These are phyloP conservation scores for Euplagia quadripunctaria DNA, from an alignment of 2,888 invertebrate species.

Conservation along the genomic window DNA sequence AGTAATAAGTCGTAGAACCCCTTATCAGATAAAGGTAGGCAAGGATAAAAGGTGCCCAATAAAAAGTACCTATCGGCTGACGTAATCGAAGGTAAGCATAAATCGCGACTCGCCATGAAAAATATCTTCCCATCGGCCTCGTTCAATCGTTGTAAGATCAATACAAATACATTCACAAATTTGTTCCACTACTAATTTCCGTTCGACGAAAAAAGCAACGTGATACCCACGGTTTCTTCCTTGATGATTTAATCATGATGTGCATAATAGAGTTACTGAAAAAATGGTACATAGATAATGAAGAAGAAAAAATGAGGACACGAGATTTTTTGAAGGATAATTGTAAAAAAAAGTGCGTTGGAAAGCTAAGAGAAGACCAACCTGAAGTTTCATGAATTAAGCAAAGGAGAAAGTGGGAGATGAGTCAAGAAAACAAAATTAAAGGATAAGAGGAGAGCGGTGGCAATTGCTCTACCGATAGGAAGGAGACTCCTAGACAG, in stretches of 20 bases:
- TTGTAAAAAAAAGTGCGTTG: too few species aligned
- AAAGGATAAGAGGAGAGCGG: background rate
- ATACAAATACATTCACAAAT: constrained; percentile 9
- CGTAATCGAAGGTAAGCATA: constrained; percentile 41
- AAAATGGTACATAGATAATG: background rate
- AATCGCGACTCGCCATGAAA: constrained; percentile 26
- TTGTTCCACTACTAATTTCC: background rate
- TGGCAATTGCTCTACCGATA: background rate
- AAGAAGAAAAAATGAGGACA: too few species aligned
- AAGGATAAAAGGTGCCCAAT: constrained; percentile 27
- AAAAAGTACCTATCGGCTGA: constrained; percentile 41
- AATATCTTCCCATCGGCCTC: constrained; percentile 20
- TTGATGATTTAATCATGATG: background rate
- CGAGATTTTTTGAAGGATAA: too few species aligned
- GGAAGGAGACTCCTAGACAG: background rate
- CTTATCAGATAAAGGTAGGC: constrained; percentile 23
- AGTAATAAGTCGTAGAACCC: background rate
- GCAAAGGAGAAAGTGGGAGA: too few species aligned
- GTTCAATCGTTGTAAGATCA: constrained; percentile 5
- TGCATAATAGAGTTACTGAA: background rate
- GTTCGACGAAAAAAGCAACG: background rate
- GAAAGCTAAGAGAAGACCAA: too few species aligned
- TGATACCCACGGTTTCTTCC: background rate
- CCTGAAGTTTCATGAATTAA: too few species aligned
- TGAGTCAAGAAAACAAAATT: background rate